Evolutionary conservation across 2,113 vertebrate genomes (phyloP), one percentile per base, ranked within the genome.

Genomic region (Argyrosomus japonicus): DNA sequence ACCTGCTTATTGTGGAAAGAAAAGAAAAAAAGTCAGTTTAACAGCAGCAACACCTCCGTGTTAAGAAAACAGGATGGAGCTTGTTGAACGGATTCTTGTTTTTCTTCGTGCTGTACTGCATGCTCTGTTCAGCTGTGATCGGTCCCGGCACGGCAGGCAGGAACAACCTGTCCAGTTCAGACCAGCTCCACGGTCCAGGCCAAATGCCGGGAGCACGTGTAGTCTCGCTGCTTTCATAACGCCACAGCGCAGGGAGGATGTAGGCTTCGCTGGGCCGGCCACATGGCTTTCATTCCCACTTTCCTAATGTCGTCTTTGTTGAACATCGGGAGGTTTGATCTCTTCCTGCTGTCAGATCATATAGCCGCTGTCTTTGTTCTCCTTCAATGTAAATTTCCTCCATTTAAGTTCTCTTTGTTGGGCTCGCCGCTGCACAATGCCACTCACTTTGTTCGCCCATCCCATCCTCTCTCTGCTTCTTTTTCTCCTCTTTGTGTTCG

Each of bases 101-200:
- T 50, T 17, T 7, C 23, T 32, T 19, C 2, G 1, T 36, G 29
- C 63, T 62, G 51, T 29, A 5, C 17, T 25, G 25, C 15, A 58
- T 1, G 1, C 21, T 47, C 68, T 45, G 25, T 72, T 71, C 8
- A 0, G 8, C n/a, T 19, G n/a, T 79, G 68, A 79, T 63, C 70
- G 62, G 62, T 48, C 32, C 32, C 25, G 1, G 48, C 58, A 62
- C 3, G 27, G 29, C 4, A 3, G 60, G 14, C 71, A 58, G 79
- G 85, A 85, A 89, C 80, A 85, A 73, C 64, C 82, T 54, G 90
- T 92, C 63, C 83, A 56, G 19, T 79, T 79, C 54, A 74, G 64
- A 77, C 6, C 67, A 65, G 83, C 25, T 14, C 3, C 40, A 9
- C 29, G 7, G 73, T 70, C 56, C 7, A 7, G 25, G 64, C 48